Evolutionary conservation across 2,888 invertebrate species (phyloP).

Genomic region (Hyposoter didymator): DNA sequence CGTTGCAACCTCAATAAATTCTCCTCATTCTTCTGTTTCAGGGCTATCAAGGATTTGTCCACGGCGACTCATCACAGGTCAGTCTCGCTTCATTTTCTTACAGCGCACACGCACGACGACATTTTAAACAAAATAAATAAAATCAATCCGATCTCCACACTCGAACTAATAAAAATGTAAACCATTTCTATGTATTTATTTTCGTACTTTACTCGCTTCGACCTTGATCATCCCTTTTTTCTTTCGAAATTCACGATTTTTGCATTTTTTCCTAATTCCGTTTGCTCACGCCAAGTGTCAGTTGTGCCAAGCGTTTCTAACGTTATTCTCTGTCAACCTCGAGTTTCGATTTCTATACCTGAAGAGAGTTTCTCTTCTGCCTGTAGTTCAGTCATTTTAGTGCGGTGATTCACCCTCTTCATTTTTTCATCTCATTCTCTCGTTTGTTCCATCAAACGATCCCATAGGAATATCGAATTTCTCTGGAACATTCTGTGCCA

Average conservation of each 20-base stretch:
- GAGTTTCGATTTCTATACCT: constrained; percentile 9
- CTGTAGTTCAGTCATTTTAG: not conserved
- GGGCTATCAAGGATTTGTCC: constrained; percentile 77
- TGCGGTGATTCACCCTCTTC: not conserved
- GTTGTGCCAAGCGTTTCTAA: constrained; percentile 59
- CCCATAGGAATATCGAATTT: constrained; percentile 20
- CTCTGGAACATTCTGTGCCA: constrained; percentile 24
- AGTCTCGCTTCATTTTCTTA: constrained; percentile 61
- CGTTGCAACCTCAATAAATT: constrained; percentile 10
- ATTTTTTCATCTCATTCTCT: not conserved
- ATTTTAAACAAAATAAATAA: not conserved
- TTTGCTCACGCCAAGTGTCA: constrained; percentile 65
- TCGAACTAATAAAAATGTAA: not conserved
- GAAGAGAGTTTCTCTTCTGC: constrained; percentile 6
- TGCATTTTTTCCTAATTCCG: constrained; percentile 15
- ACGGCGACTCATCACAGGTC: constrained; percentile 74
- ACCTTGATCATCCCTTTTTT: not conserved
- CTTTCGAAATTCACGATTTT: not conserved
- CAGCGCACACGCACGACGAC: not conserved
- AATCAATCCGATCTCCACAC: not conserved
- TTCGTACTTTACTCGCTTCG: not conserved
- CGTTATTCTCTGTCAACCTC: constrained; percentile 53
- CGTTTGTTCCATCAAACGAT: constrained; percentile 9
- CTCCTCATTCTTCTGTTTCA: constrained; percentile 72
- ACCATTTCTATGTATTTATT: not conserved